A percentile compares a stretch with the other conserved stretches of the same genome.
Evolutionary conservation across 2,888 invertebrate genomes (phyloP).

Genomic region (Lochmaea capreae): DNA sequence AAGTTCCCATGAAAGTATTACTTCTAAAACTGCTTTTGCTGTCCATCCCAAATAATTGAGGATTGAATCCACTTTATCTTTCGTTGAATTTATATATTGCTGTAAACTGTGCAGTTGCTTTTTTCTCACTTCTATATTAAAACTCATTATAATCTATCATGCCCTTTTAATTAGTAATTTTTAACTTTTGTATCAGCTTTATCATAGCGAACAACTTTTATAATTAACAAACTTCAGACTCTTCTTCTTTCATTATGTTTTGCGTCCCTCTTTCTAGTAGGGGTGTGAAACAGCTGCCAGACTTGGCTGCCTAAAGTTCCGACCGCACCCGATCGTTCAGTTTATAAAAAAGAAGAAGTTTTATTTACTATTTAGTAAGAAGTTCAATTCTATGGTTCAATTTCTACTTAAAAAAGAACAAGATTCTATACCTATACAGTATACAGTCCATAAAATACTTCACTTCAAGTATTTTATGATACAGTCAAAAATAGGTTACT

Average conservation of each 20-base stretch:
- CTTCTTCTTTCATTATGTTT: background rate
- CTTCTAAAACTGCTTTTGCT: conserved; percentile 57
- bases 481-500: background rate
- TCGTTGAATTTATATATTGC: conserved; percentile 62
- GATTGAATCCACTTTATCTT: conserved; percentile 59
- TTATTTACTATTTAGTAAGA: too few relatives aligned
- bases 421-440: too few relatives aligned
- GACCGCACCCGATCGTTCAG: too few relatives aligned
- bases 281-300: too few relatives aligned
- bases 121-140: conserved; percentile 63
- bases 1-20: conserved; percentile 40
- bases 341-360: too few relatives aligned
- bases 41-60: conserved; percentile 61
- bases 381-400: too few relatives aligned
- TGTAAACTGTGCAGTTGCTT: conserved; percentile 63
- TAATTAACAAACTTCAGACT: background rate
- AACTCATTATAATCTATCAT: conserved; percentile 57
- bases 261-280: too few relatives aligned
- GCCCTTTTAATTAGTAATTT: too few relatives aligned
- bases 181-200: too few relatives aligned
- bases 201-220: background rate
- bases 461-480: too few relatives aligned
- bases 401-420: background rate
- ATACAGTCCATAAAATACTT: too few relatives aligned
- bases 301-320: too few relatives aligned